phyloP scores from a whole-genome alignment of 2,113 vertebrate genomes.

The Heterochromis multidens region DNA sequence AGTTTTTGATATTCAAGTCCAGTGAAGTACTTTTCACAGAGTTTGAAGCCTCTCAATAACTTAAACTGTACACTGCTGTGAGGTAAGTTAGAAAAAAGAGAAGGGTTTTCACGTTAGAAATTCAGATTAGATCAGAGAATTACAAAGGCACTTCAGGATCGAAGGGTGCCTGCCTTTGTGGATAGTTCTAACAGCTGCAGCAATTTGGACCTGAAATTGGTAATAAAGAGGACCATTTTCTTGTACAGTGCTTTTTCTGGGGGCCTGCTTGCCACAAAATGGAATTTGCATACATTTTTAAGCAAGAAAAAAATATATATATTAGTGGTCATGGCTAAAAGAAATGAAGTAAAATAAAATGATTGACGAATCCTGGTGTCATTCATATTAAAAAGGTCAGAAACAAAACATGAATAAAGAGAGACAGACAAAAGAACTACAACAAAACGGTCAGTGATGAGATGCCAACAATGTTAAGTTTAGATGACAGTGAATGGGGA shows the following conservation, averaged over 20 bases:
- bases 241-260: background rate
- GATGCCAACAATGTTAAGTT: background rate
- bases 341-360: background rate
- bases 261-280: constrained; percentile 12
- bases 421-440: background rate
- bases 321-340: background rate
- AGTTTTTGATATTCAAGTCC: background rate
- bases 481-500: background rate
- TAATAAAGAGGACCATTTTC: constrained; percentile 11
- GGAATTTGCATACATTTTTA: background rate
- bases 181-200: constrained; percentile 2
- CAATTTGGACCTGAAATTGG: constrained; percentile 28
- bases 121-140: constrained; percentile 32
- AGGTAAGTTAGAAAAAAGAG: background rate
- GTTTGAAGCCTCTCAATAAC: background rate
- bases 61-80: background rate
- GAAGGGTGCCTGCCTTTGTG: background rate
- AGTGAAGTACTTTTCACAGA: background rate
- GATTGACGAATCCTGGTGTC: background rate
- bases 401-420: background rate
- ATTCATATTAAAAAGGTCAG: background rate
- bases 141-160: constrained; percentile 17
- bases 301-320: background rate
- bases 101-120: constrained; percentile 4
- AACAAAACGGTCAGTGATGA: background rate